A percentile compares a stretch with the other conserved stretches of the same genome.
Conservation (phyloP, 2,113 vertebrate species). For the Amphiprion ocellaris region DNA sequence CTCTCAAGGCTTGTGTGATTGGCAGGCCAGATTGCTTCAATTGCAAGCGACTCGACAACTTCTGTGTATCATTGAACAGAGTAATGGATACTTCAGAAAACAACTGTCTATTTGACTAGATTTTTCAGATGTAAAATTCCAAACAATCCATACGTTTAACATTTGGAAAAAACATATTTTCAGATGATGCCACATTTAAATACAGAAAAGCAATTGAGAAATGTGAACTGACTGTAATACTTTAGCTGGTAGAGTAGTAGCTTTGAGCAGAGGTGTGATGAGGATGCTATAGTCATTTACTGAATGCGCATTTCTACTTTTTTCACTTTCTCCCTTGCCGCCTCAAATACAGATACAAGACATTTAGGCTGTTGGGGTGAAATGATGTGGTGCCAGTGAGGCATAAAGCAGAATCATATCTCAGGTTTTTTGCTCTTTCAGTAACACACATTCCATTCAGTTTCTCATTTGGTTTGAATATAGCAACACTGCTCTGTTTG, state of each 20-base stretch:
- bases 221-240: not conserved
- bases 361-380: slow-evolving; percentile 5
- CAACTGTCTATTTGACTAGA: not conserved
- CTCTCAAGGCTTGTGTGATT: not conserved
- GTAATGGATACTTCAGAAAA: too few species aligned
- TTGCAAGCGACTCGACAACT: not conserved
- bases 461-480: not conserved
- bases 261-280: not conserved
- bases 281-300: not conserved
- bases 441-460: not conserved
- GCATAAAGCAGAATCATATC: slow-evolving; percentile 16
- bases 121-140: not conserved
- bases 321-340: not conserved
- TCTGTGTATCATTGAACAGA: not conserved
- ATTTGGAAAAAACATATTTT: not conserved
- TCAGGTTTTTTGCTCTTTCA: slow-evolving; percentile 40
- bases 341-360: not conserved
- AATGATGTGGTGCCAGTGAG: not conserved
- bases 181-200: not conserved
- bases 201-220: not conserved
- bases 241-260: not conserved
- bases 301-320: not conserved
- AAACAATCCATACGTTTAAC: not conserved
- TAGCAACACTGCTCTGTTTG: not conserved
- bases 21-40: not conserved